Percentiles rank a stretch among this genome's conserved stretches.
Conservation (phyloP, 2,888 invertebrate genomes). For the Embidobia sp. region DNA sequence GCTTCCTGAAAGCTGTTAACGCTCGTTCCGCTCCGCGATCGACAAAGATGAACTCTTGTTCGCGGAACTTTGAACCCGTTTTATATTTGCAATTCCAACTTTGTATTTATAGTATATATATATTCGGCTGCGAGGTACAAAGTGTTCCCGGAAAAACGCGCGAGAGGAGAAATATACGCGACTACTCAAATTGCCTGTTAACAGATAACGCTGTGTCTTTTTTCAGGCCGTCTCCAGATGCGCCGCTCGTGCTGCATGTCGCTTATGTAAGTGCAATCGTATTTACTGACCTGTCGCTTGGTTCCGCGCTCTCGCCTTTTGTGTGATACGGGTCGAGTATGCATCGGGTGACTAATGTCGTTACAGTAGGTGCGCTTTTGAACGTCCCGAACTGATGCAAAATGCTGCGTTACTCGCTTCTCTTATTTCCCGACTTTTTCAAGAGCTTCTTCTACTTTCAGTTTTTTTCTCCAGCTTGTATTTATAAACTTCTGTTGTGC, state of each 20-base stretch:
- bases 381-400: no score
- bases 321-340: slow-evolving; percentile 24
- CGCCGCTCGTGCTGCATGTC: slow-evolving; percentile 4
- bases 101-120: slow-evolving; percentile 59
- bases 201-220: slow-evolving; percentile 69
- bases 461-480: not conserved
- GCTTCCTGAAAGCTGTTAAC: slow-evolving; percentile 44
- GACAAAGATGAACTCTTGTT: slow-evolving; percentile 46
- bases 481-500: not conserved
- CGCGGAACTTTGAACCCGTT: slow-evolving; percentile 53
- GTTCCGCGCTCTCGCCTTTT: slow-evolving; percentile 43
- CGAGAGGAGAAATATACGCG: slow-evolving; percentile 72
- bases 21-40: slow-evolving; percentile 50
- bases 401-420: not conserved
- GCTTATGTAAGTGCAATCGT: slow-evolving; percentile 45
- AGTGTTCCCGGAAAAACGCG: slow-evolving; percentile 59
- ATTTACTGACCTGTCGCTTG: slow-evolving; percentile 47
- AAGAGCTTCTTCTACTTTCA: no score
- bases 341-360: no score
- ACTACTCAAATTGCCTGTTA: slow-evolving; percentile 75
- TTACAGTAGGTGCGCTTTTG: no score
- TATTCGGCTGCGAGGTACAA: slow-evolving; percentile 27
- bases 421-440: no score
- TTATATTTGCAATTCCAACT: slow-evolving; percentile 31
- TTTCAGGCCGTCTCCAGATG: slow-evolving; percentile 41